Base-by-base conservation (phyloP, 1,140 invertebrate genomes). In the Micrasema longulum region DNA sequence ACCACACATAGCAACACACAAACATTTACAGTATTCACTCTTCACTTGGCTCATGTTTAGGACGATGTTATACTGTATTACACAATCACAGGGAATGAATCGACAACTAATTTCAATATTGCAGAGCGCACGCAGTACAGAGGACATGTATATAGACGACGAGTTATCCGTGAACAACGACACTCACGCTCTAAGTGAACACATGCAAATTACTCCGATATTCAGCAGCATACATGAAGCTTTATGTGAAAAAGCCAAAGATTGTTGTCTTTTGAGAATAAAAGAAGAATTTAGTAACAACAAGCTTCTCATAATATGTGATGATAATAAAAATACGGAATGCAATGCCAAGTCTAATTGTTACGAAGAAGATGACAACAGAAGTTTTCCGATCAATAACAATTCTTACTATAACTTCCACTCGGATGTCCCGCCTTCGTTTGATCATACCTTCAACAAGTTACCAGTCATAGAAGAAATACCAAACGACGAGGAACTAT, bases 81-180 rank as follows among this genome's bases (percentile, higher is more conserved):
- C 26, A 31, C 26, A 31, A 31, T 31, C 7, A 4, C 26, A 31
- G 7, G 26, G 7, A 31, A 31, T 31, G 7, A 31, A 31, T 2
- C 26, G 7, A 31, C 2, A 31, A 31, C 26, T 7, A 4, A 2
- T 31, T 31, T 31, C 26, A 31, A 31, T 31, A 31, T 31, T 31
- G 26, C 78, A 85, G 84, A 83, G 84, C 80, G 83, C 84, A 73
- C 79, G 80, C 75, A 84, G 83, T 76, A 85, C 84, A 2, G 84
- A 85, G 62, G 84, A 85, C 74, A 71, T 85, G 69, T 85, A 85
- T 77, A 85, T 85, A 65, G 84, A 85, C 74, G 84, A 85, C 76
- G 84, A 85, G 22, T 66, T 85, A 10, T 83, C 82, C 3, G 80
- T 82, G 1, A 80, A 84, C 14, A 79, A 82, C 77, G 81, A 84